Evolutionary conservation across 2,888 invertebrate species (phyloP), one percentile per base, ranked within the genome.

Genomic region (Thymelicus sylvestris): DNA sequence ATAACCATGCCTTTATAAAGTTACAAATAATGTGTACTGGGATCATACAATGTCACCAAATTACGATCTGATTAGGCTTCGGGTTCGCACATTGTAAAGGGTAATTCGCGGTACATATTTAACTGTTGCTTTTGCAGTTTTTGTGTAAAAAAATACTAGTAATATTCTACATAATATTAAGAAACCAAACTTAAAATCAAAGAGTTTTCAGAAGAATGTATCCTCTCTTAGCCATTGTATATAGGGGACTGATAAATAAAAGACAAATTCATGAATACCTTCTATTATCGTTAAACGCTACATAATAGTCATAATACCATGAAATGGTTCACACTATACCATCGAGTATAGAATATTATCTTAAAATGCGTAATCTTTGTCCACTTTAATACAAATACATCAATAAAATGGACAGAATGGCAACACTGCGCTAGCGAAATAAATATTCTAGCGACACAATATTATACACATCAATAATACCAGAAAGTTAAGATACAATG

Each of bases 241-340:
- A 31, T 12, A 44, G 44, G 44, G 44, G 12, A 3, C 4, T 10
- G 8, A 12, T 44, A 44, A 78, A 78, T 81, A 82, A 82, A 83
- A 73, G 10, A 41, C 62, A 55, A 44, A 67, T 50, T 41, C 24
- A 19, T 67, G 61, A 67, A 67, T 66, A 67, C 64, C 31, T 60
- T 71, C 55, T 67, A 66, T 73, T 66, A 55, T 24, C 55, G 66
- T 61, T 67, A 67, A 62, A 68, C 57, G 24, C 57, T 39, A 59
- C 67, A 61, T 48, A 63, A 64, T 64, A 69, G n/a, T n/a, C n/a
- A n/a, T 47, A 68, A 68, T 64, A 59, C 69, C 69, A 69, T 15
- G 62, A 64, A 63, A 63, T 50, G 69, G 64, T 50, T 55, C 64
- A 64, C 57, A 69, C 64, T 59, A 57, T 63, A 69, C 50, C 59